Evolutionary conservation across 2,888 invertebrate genomes (phyloP), one percentile per base, ranked within the genome.

Genomic region (Balanococcus diminutus): DNA sequence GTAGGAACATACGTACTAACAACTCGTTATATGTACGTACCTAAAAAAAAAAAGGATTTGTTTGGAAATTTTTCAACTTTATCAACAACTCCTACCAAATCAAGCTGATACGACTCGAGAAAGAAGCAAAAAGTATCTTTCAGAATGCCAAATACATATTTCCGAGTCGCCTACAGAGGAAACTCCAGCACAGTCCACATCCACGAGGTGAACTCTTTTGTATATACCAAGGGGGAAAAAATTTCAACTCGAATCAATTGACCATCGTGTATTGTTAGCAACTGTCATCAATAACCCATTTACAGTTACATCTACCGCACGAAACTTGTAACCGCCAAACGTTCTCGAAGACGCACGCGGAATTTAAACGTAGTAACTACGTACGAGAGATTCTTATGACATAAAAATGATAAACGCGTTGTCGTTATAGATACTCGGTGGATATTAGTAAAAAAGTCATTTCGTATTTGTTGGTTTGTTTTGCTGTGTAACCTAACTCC

Each of bases 391-490:
- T 79, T 79, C 75, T 79, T 79, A 36, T 79, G 75, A 79, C 75
- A 79, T 79, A 79, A 79, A 79, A 79, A 79, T 79, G 75, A 79
- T 79, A 79, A 79, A 79, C 75, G 75, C 19, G 75, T 79, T 79
- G 75, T 79, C 75, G 75, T 79, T 79, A 79, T 79, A 36, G 75
- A 79, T 79, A 36, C 75, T 79, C 36, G 36, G 75, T 79, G 32
- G 75, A 79, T 79, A 79, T 79, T 79, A 79, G 75, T 79, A 79
- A 79, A 79, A 79, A 79, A 79, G 75, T 79, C 75, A 79, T 79
- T 79, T 79, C 75, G 19, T 79, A 79, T 79, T 36, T 79, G 75
- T 79, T 79, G 36, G 75, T 79, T 79, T 79, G 75, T 79, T 79
- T 79, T 79, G 67, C 67, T 16, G 14, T 16, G 67, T 67, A 31